Base-by-base conservation (phyloP, 2,888 invertebrate genomes). In the Mythimna vitellina region DNA sequence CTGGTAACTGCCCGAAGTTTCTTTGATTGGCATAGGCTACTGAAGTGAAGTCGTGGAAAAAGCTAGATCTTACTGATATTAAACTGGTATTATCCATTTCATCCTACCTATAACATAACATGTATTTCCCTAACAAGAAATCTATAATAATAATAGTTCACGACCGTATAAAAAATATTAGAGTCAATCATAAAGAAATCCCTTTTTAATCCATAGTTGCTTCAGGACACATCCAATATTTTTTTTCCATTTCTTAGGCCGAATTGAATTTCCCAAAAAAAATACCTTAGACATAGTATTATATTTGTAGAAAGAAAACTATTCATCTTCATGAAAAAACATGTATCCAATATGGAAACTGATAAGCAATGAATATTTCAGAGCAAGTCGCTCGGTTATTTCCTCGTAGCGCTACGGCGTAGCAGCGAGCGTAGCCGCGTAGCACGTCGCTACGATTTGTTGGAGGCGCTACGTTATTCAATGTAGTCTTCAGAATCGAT, bases 371-470 rank as follows among this genome's bases (percentile, higher is more conserved):
- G 78, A 82, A 83, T 83, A 82, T 75, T 80, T 82, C 62, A 77
- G 20, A 49, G 51, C 58, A 69, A 70, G 63, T 65, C 49, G 54
- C 49, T 12, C 61, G 49, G 25, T 51, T 68, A 70, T 68, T 66
- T 70, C 32, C 61, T 65, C 76, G 73, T 70, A 83, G 79, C 81
- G 72, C 73, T 81, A 83, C 82, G 81, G 22, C 60, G 73, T 65
- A 60, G 80, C 77, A 20, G 4, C 73, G 82, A 17, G 3, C 73
- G 82, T 82, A 82, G 78, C 67, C 35, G 73, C 66, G 84, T 81
- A 84, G 82, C 82, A 75, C 80, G 80, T 78, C 70, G 70, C 83
- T 76, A 75, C 83, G 65, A 81, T 78, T 80, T 81, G 78, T 83
- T 65, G 38, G 56, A 71, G 53, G 57, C 58, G 38, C 56, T 70